A percentile compares a stretch with the other conserved stretches of the same genome.
These are phyloP conservation scores for Chlamydotis undulata DNA, from an alignment of 2,113 vertebrate genomes.

Conservation along the genomic window DNA sequence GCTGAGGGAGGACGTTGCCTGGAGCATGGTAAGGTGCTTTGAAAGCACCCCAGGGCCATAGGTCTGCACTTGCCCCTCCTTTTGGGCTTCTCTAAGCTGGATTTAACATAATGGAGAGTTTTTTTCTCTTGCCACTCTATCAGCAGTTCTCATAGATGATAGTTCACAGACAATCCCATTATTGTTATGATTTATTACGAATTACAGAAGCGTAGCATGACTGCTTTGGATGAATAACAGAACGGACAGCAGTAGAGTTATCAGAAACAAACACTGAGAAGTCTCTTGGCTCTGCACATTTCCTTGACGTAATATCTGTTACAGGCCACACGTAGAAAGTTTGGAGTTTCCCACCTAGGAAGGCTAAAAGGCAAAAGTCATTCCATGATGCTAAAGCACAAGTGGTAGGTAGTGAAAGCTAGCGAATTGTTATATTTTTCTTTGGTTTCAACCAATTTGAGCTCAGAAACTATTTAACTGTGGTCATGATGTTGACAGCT, in stretches of 20 bases:
- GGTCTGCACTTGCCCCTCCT: not conserved
- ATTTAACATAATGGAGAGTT: not conserved
- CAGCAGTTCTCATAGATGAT: constrained; percentile 17
- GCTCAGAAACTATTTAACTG: not conserved
- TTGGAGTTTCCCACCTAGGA: not conserved
- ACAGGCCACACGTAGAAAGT: accelerated
- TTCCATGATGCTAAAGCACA: accelerated
- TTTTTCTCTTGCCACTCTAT: not conserved
- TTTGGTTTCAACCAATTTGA: not conserved
- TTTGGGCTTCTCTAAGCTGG: not conserved
- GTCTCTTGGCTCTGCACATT: not conserved
- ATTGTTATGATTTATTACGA: not conserved
- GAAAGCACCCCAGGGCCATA: not conserved
- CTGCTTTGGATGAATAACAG: not conserved
- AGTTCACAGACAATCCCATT: not conserved
- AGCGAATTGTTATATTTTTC: not conserved
- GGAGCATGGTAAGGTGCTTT: not conserved
- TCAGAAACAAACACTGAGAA: not conserved
- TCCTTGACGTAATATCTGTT: not conserved
- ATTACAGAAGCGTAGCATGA: not conserved
- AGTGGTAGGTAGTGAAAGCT: not conserved
- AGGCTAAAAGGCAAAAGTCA: not conserved
- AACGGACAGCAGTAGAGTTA: not conserved
- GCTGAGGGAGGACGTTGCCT: not conserved
- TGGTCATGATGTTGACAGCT: not conserved